Evolutionary conservation across 1,140 invertebrate species (phyloP).

Genomic region (Battus philenor): DNA sequence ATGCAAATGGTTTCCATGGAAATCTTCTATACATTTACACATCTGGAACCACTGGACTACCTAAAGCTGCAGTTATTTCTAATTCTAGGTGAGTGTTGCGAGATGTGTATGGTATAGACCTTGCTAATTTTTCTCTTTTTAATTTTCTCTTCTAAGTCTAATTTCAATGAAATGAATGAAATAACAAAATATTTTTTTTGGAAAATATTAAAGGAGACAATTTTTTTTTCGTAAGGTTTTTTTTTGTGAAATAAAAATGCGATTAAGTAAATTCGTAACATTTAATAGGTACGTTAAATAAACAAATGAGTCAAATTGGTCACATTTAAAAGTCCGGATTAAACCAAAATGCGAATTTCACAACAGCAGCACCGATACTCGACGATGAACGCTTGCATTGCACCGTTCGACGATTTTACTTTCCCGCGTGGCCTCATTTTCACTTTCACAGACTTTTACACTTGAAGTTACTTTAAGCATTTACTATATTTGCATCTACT

Average conservation of each 20-base stretch:
- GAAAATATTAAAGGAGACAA: neutral
- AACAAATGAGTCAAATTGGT: neutral
- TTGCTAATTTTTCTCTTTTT: neutral
- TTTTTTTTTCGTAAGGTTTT: neutral
- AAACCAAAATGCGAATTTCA: neutral
- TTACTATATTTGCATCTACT: too few species aligned
- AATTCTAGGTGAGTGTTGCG: constrained; percentile 78
- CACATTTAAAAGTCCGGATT: neutral
- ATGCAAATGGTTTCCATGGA: constrained; percentile 67
- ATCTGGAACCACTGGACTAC: constrained; percentile 91
- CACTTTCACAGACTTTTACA: constrained; percentile 14
- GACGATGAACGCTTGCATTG: neutral
- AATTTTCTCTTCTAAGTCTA: neutral
- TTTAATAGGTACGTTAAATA: too few species aligned
- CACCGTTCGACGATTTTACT: neutral
- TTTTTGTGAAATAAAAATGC: neutral
- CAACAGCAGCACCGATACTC: neutral
- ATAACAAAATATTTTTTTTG: neutral
- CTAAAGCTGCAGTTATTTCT: constrained; percentile 91
- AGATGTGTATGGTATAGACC: too few species aligned
- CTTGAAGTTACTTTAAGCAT: too few species aligned
- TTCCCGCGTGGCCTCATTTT: constrained; percentile 9
- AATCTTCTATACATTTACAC: constrained; percentile 90
- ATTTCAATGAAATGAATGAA: neutral
- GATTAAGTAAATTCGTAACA: neutral